Base-by-base conservation (phyloP, 2,888 invertebrate genomes). In the Cabera pusaria region DNA sequence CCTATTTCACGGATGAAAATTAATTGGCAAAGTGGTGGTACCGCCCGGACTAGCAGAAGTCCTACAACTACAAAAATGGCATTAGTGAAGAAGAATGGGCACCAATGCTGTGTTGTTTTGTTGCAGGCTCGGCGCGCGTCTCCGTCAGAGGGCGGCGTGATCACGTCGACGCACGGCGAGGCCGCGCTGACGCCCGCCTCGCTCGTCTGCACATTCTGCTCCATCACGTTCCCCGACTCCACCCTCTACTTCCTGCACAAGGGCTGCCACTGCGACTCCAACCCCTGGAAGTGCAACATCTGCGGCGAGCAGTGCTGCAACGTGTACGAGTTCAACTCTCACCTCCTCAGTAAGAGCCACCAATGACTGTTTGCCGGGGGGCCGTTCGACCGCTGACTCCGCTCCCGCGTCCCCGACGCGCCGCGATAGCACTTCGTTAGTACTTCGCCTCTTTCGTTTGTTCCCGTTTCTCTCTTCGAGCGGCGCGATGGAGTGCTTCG, bases 211-310 rank as follows among this genome's bases (percentile, higher is more conserved):
- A 91, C 94, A 10, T 97, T 96, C 82, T 99, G 98, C 85, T 95
- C 96, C 59, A 97, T 99, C 66, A 93, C 95, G 26, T 99, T 98
- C 87, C 97, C 97, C 18, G 98, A 99, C 84, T 96, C 97, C 71
- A 98, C 98, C 0, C 91, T 98, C 38, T 98, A 98, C 87, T 97
- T 98, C 87, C 91, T 99, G 52, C 98, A 99, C 90, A 98, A 98
- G 90, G 98, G 98, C 56, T 97, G 98, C 78, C 98, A 99, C 89
- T 98, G 98, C 59, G 97, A 97, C 73, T 95, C 96, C 56, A 98
- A 98, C 87, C 98, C 98, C 0, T 98, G 92, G 92, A 97, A 97
- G 86, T 98, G 98, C 85, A 98, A 98, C 88, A 96, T 98, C 59
- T 99, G 98, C 81, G 98, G 98, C 27, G 96, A 97, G 79, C 95